Percentiles rank a stretch among this genome's conserved stretches.
Conservation (phyloP, 1,140 invertebrate genomes). For the Drosophila jambulina region DNA sequence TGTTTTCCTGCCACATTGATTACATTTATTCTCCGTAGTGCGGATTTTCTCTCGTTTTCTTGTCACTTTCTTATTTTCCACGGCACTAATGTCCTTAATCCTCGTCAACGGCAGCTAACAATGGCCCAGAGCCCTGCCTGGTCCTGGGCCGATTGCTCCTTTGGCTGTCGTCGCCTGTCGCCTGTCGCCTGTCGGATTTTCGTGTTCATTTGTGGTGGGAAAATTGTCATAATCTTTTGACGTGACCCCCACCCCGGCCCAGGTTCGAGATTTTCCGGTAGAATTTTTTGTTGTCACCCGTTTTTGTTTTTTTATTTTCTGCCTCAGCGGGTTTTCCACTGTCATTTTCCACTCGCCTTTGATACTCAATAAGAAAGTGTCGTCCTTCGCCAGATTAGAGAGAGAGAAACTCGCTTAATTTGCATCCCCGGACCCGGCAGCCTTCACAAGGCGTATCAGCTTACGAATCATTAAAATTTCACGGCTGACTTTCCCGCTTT, state of each 20-base stretch:
- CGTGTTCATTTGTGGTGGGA: constrained; percentile 82
- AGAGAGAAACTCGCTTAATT: constrained; percentile 59
- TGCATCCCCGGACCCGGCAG: constrained; percentile 42
- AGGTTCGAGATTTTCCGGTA: constrained; percentile 26
- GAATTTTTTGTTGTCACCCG: background rate
- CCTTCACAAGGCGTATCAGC: constrained; percentile 77
- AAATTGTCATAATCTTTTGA: constrained; percentile 85
- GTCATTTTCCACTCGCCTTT: constrained; percentile 50
- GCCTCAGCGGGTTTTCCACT: constrained; percentile 50
- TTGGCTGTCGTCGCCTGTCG: constrained; percentile 62
- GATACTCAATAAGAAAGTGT: constrained; percentile 80
- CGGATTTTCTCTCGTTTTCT: constrained; percentile 36
- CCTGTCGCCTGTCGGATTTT: constrained; percentile 60
- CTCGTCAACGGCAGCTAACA: constrained; percentile 77
- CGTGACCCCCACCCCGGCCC: constrained; percentile 48
- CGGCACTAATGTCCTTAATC: constrained; percentile 69
- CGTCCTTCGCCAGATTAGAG: constrained; percentile 52
- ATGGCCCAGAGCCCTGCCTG: constrained; percentile 40
- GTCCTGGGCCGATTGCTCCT: constrained; percentile 57
- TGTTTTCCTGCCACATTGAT: constrained; percentile 73
- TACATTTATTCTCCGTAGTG: constrained; percentile 62
- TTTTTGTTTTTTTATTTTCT: constrained; percentile 47
- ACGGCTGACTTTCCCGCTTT: constrained; percentile 68
- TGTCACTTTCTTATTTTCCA: constrained; percentile 64
- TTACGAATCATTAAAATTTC: constrained; percentile 84